Conservation (phyloP, 2,113 vertebrate species). For the Podocnemis expansa region DNA sequence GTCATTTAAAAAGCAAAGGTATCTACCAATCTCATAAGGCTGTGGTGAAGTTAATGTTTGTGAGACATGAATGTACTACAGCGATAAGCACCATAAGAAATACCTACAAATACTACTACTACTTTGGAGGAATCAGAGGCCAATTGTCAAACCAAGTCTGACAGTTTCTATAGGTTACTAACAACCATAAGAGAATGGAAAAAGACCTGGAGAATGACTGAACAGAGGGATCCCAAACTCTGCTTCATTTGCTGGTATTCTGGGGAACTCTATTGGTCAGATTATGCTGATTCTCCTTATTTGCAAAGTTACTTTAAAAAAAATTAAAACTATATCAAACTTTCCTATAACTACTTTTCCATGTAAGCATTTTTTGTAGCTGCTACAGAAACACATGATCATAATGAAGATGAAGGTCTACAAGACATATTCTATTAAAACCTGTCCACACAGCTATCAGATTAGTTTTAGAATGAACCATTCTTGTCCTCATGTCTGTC, state of each 20-base stretch:
- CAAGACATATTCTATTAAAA: not conserved
- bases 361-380: not conserved
- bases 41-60: not conserved
- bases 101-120: not conserved
- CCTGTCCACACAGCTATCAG: not conserved
- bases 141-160: not conserved
- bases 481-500: not conserved
- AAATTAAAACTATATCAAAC: slow-evolving; percentile 28
- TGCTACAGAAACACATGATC: not conserved
- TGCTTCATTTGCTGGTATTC: not conserved
- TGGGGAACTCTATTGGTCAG: not conserved
- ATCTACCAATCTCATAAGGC: not conserved
- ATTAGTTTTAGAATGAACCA: not conserved
- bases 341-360: slow-evolving; percentile 21
- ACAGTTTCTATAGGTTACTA: not conserved
- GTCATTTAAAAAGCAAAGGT: not conserved
- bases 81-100: not conserved
- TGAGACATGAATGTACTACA: not conserved
- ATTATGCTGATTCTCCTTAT: not conserved
- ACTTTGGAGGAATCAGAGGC: not conserved
- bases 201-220: not conserved
- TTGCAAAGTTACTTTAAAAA: slow-evolving; percentile 14
- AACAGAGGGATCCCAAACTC: not conserved
- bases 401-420: not conserved
- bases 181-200: not conserved